Conservation (phyloP, 2,888 invertebrate species). For the Catotricha subobsoleta region DNA sequence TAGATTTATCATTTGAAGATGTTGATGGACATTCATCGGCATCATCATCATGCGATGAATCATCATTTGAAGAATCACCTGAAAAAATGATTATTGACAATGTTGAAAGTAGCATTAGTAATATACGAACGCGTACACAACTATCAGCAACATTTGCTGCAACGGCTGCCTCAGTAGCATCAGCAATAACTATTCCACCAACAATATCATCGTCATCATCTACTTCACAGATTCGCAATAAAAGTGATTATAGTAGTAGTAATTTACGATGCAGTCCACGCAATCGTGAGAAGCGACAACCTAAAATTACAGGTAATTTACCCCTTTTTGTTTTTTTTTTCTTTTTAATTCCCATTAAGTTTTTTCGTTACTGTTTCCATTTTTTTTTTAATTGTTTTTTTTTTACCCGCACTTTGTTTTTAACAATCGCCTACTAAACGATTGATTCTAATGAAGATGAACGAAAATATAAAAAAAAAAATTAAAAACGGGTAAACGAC, state of each 20-base stretch:
- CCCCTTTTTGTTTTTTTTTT: neutral
- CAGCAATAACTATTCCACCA: neutral
- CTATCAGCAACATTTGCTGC: neutral
- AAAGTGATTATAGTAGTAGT: conserved; percentile 4
- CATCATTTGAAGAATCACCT: conserved; percentile 1
- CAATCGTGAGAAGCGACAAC: conserved; percentile 15
- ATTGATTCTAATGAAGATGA: neutral
- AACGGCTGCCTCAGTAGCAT: neutral
- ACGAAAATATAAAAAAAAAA: no score
- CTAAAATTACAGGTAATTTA: conserved; percentile 28
- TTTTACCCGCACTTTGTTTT: neutral
- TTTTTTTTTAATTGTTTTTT: neutral
- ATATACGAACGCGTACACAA: no score
- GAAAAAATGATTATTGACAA: no score
- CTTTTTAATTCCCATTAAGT: conserved; percentile 13
- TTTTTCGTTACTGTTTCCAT: neutral
- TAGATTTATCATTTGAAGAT: conserved; percentile 6
- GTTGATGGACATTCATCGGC: conserved; percentile 1
- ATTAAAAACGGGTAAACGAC: no score
- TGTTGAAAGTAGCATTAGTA: no score
- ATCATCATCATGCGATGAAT: conserved; percentile 5
- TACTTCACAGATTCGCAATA: neutral
- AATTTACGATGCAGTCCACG: conserved; percentile 4
- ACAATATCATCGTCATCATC: neutral
- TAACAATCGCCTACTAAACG: neutral